Evolutionary conservation across 2,113 vertebrate genomes (phyloP).

Genomic region (Upupa epops): DNA sequence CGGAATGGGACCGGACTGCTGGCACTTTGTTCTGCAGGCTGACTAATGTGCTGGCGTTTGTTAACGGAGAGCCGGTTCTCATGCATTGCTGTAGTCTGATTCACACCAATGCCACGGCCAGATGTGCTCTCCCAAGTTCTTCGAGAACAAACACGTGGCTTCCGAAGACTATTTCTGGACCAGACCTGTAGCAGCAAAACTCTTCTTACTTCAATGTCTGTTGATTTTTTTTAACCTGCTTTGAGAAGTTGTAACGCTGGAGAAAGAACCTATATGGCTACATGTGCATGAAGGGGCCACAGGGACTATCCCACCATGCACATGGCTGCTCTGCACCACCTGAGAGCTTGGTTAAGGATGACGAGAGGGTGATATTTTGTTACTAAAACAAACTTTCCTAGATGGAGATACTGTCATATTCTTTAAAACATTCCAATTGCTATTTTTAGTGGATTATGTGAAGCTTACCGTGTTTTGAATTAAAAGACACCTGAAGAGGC

Average conservation of each 20-base stretch:
- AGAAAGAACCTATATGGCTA: fast-evolving
- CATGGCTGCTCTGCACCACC: too few relatives aligned
- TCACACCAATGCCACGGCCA: background rate
- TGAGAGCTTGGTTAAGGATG: fast-evolving
- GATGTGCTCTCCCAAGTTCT: background rate
- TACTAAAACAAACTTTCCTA: background rate
- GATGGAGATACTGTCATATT: background rate
- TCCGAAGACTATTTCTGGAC: background rate
- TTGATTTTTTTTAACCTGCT: background rate
- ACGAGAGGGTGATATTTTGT: fast-evolving
- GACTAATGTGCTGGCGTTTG: background rate
- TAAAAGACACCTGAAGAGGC: background rate
- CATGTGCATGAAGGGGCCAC: fast-evolving
- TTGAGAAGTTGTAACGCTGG: fast-evolving
- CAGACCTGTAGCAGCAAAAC: background rate
- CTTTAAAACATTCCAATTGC: background rate
- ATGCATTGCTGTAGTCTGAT: background rate
- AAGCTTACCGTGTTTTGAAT: background rate
- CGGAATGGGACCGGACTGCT: fast-evolving
- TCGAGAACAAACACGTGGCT: fast-evolving
- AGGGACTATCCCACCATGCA: fast-evolving
- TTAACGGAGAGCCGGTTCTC: background rate
- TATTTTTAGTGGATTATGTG: background rate
- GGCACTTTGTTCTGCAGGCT: fast-evolving
- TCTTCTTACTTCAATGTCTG: background rate